phyloP scores from a whole-genome alignment of 2,797 vertebrate genomes.

The Hydrolagus colliei region DNA sequence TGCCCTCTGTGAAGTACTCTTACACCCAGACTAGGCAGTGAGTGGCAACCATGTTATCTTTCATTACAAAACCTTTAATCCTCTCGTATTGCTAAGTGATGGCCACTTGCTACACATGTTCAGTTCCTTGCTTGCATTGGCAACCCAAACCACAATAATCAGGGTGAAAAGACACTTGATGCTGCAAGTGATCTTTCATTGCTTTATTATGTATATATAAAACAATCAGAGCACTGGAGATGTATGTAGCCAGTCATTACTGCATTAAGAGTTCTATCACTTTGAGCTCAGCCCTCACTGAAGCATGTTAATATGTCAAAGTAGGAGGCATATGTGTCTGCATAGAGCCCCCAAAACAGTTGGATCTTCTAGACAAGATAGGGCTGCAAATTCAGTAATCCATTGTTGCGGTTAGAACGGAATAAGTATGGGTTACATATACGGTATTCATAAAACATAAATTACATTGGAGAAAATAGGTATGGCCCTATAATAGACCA shows the following conservation, averaged over 20 bases:
- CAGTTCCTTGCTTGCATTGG: constrained; percentile 49
- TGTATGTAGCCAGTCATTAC: constrained; percentile 11
- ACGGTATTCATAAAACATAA: background rate
- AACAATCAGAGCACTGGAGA: background rate
- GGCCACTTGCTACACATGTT: constrained; percentile 51
- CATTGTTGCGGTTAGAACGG: background rate
- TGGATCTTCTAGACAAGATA: background rate
- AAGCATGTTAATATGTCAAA: background rate
- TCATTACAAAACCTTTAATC: constrained; percentile 62
- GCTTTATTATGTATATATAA: constrained; percentile 35
- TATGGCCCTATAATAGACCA: background rate
- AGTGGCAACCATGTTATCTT: constrained; percentile 57
- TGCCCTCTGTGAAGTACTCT: constrained; percentile 42
- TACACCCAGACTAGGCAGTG: constrained; percentile 46
- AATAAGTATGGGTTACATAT: background rate
- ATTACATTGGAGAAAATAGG: background rate
- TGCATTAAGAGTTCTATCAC: constrained; percentile 15
- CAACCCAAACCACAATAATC: constrained; percentile 37
- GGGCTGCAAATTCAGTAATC: background rate
- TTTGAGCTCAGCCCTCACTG: background rate
- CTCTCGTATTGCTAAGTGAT: constrained; percentile 50
- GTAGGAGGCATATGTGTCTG: background rate
- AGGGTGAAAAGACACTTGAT: constrained; percentile 41
- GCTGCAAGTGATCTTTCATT: constrained; percentile 41
- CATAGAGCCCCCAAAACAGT: background rate